phyloP scores from a whole-genome alignment of 1,140 invertebrate genomes.

The Capitella teleta region DNA sequence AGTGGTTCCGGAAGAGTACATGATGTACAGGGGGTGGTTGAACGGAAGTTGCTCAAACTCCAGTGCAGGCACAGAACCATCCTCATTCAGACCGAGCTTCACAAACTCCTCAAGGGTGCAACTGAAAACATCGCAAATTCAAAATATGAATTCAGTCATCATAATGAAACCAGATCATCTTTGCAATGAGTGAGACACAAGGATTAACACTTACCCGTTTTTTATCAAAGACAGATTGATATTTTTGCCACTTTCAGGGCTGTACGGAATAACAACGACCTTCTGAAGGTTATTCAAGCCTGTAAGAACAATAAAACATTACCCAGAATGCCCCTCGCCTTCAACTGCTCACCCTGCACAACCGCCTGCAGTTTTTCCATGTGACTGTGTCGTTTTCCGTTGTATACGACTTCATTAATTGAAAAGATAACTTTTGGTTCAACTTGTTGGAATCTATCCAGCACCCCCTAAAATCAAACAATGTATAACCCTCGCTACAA shows the following conservation, averaged over 20 bases:
- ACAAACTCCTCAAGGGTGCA: slow-evolving; percentile 33
- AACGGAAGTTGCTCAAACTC: slow-evolving; percentile 50
- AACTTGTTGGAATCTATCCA: slow-evolving; percentile 46
- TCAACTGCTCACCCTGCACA: slow-evolving; percentile 28
- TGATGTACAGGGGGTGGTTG: slow-evolving; percentile 52
- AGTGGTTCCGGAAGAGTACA: slow-evolving; percentile 54
- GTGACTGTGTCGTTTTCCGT: slow-evolving; percentile 48
- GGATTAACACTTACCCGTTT: slow-evolving; percentile 27
- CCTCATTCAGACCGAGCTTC: slow-evolving; percentile 13
- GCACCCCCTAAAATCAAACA: slow-evolving; percentile 35
- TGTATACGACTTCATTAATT: slow-evolving; percentile 48
- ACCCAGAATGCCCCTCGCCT: too few species aligned
- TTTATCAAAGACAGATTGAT: slow-evolving; percentile 31
- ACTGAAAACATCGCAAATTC: slow-evolving; percentile 17
- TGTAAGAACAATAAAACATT: slow-evolving; percentile 15
- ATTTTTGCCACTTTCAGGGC: slow-evolving; percentile 14
- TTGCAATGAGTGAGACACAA: not conserved
- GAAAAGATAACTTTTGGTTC: slow-evolving; percentile 47
- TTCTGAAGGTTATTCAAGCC: slow-evolving; percentile 43
- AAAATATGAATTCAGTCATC: not conserved
- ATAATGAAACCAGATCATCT: not conserved
- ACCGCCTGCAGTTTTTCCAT: slow-evolving; percentile 46
- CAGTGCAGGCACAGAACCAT: slow-evolving; percentile 24
- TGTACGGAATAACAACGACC: slow-evolving; percentile 45
- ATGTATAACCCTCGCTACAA: not conserved